These are phyloP conservation scores for Platerodrilus igneus DNA, from an alignment of 2,888 invertebrate species.

Conservation along the genomic window DNA sequence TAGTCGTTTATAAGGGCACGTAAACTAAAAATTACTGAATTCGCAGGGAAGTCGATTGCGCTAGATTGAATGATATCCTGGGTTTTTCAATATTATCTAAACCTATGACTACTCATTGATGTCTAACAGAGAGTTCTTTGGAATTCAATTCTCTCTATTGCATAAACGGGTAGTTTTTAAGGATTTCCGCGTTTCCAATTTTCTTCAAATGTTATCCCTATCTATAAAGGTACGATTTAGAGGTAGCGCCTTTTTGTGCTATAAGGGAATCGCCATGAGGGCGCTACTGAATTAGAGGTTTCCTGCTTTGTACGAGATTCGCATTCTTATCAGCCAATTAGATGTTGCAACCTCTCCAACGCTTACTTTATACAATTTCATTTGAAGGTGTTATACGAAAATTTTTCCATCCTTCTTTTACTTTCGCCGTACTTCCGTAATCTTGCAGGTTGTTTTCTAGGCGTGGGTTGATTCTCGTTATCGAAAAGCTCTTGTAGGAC, in stretches of 20 bases:
- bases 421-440: no score
- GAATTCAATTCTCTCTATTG: constrained; percentile 22
- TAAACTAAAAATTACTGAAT: no score
- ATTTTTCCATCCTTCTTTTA: constrained; percentile 10
- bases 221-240: constrained; percentile 21
- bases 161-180: constrained; percentile 10
- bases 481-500: no score
- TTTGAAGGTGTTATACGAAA: constrained; percentile 8
- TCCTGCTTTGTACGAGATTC: constrained; percentile 39
- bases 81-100: no score
- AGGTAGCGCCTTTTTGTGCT: constrained; percentile 15
- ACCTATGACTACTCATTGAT: no score
- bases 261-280: constrained; percentile 14
- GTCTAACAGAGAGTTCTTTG: no score
- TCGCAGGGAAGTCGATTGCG: no score
- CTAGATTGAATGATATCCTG: no score
- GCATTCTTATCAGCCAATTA: constrained; percentile 46
- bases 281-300: constrained; percentile 35
- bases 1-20: no score
- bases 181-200: constrained; percentile 27
- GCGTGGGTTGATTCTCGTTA: no score
- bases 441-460: no score
- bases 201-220: constrained; percentile 20
- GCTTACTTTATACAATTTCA: constrained; percentile 29
- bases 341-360: constrained; percentile 39